Conservation (phyloP, 2,113 vertebrate genomes). For the Pleuronectes platessa region DNA sequence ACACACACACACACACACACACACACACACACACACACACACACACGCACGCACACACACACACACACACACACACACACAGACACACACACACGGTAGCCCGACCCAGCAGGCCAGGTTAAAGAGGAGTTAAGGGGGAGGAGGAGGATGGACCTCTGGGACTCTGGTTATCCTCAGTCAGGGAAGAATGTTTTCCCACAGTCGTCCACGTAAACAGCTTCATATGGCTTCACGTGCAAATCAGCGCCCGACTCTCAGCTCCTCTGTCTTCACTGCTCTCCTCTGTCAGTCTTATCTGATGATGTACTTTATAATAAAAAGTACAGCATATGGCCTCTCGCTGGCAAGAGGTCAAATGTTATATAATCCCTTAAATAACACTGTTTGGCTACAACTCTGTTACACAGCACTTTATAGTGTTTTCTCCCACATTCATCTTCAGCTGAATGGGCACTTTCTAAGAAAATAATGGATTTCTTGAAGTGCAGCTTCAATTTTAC, state of each 20-base stretch:
- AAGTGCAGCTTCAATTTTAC: no score
- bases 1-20: slow-evolving; percentile 42
- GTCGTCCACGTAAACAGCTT: slow-evolving; percentile 49
- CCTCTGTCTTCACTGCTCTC: slow-evolving; percentile 16
- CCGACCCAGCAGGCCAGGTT: slow-evolving; percentile 57
- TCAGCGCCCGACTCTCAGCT: slow-evolving; percentile 19
- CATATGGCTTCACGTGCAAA: slow-evolving; percentile 40
- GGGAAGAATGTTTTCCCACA: slow-evolving; percentile 68
- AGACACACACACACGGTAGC: slow-evolving; percentile 70
- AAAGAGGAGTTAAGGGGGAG: slow-evolving; percentile 58
- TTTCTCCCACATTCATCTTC: not conserved
- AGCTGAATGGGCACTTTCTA: not conserved
- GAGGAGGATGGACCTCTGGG: slow-evolving; percentile 53
- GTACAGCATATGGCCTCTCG: slow-evolving; percentile 24
- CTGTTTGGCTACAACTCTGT: not conserved
- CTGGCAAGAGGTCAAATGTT: not conserved
- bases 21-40: slow-evolving; percentile 51
- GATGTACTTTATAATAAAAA: slow-evolving; percentile 42
- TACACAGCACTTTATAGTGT: not conserved
- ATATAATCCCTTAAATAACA: not conserved
- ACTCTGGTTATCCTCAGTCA: slow-evolving; percentile 79
- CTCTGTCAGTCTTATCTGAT: slow-evolving; percentile 34
- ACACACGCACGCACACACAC: slow-evolving; percentile 51
- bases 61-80: slow-evolving; percentile 53
- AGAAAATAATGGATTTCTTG: no score